A percentile compares a stretch with the other conserved stretches of the same genome.
Conservation (phyloP, 2,797 vertebrate species). For the Emys orbicularis region DNA sequence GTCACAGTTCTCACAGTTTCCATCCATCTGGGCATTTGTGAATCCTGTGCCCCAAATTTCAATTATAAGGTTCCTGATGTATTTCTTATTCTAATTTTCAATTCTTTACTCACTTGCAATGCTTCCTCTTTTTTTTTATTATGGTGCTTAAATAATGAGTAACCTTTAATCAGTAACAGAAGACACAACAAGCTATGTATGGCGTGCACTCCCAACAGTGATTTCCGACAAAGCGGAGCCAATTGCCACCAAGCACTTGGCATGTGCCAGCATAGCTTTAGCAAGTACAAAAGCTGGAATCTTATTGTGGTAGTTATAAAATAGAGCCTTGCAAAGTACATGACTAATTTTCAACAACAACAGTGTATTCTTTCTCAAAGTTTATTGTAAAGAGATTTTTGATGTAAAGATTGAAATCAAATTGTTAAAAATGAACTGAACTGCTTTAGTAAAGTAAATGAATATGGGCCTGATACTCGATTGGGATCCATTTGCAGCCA, state of each 20-base stretch:
- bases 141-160: not conserved
- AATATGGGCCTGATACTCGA: not conserved
- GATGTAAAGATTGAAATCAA: not conserved
- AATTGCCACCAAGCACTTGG: not conserved
- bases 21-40: constrained; percentile 1
- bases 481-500: not conserved
- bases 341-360: not conserved
- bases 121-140: not conserved
- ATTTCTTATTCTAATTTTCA: not conserved
- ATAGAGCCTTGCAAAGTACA: fast-evolving
- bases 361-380: not conserved
- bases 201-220: not conserved
- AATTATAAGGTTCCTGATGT: not conserved
- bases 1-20: constrained; percentile 19
- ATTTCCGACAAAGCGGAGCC: not conserved
- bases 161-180: not conserved
- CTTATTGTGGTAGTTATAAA: not conserved
- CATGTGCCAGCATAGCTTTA: not conserved
- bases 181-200: not conserved
- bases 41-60: not conserved
- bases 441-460: not conserved
- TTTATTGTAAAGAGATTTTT: not conserved
- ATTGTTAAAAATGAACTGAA: not conserved
- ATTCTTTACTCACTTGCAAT: not conserved
- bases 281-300: not conserved